A percentile compares a stretch with the other conserved stretches of the same genome.
Evolutionary conservation across 2,888 invertebrate species (phyloP).

Genomic region (Enchytraeus crypticus): DNA sequence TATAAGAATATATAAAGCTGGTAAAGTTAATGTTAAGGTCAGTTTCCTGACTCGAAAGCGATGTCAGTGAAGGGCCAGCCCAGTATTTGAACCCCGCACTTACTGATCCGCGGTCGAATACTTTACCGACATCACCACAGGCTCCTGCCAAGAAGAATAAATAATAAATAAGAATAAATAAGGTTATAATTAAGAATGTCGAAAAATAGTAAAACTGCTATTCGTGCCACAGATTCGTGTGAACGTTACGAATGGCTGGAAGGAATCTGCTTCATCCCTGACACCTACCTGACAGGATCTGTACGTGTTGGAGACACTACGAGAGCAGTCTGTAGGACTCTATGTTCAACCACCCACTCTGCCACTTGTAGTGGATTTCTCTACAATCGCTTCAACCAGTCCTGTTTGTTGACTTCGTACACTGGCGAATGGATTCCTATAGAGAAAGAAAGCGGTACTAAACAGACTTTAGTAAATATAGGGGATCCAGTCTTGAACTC

Average conservation of each 20-base stretch:
- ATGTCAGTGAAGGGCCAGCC: background rate
- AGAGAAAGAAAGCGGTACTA: background rate
- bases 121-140: too few relatives aligned
- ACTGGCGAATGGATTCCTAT: slow-evolving; percentile 6
- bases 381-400: background rate
- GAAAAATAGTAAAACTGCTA: too few relatives aligned
- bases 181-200: too few relatives aligned
- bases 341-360: slow-evolving; percentile 1
- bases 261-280: slow-evolving; percentile 1
- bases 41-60: background rate
- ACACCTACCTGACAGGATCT: background rate
- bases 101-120: too few relatives aligned
- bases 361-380: background rate
- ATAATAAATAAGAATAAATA: too few relatives aligned
- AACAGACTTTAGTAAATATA: too few relatives aligned
- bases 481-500: background rate
- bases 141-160: too few relatives aligned
- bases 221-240: background rate
- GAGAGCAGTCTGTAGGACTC: background rate
- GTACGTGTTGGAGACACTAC: background rate
- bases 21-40: too few relatives aligned
- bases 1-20: too few relatives aligned
- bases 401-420: slow-evolving; percentile 2
- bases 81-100: too few relatives aligned
- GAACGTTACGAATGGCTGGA: background rate